Evolutionary conservation across 2,888 invertebrate genomes (phyloP), one percentile per base, ranked within the genome.

Genomic region (Cosmorhoe ocellata): DNA sequence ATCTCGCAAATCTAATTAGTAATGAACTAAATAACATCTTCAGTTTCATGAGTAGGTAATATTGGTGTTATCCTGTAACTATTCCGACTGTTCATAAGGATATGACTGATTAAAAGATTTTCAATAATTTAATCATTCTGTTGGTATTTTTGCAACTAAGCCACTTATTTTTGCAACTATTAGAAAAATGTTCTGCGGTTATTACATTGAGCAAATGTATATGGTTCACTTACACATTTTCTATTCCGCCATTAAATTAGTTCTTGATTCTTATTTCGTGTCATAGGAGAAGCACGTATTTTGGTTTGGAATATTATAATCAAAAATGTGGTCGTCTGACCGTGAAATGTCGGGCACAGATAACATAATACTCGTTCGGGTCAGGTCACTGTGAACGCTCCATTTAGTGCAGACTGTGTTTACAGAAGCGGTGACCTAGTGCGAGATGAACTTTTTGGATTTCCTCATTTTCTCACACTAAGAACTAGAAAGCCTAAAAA

Each of bases 241-340:
- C 55, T 59, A 57, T 74, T 79, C 84, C 83, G 85, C 75, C 84
- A 85, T 79, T 64, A 79, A 81, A 84, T 84, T 75, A 72, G 62
- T 63, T 72, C 66, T 68, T 66, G 69, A 72, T 76, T 71, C 71
- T 69, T 59, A 66, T 60, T 69, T 68, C 70, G 69, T 65, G 71
- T 67, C 66, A 63, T 60, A 67, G 63, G 68, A 67, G 59, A 79
- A 81, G 79, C 82, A 83, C 81, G 83, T 82, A 72, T 71, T 68
- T 73, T 22, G 11, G 0, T 36, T 71, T 59, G 59, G 78, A 76
- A 77, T 68, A 74, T 64, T 67, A n/a, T n/a, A n/a, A 73, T 71
- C 51, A 10, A 37, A 27, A 51, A 41, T 51, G n/a, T 45, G 18
- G 27, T 31, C 12, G 26, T 22, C 34, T 44, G 11, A 30, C 45